Conservation (phyloP, 2,113 vertebrate genomes). For the Coregonus clupeaformis region DNA sequence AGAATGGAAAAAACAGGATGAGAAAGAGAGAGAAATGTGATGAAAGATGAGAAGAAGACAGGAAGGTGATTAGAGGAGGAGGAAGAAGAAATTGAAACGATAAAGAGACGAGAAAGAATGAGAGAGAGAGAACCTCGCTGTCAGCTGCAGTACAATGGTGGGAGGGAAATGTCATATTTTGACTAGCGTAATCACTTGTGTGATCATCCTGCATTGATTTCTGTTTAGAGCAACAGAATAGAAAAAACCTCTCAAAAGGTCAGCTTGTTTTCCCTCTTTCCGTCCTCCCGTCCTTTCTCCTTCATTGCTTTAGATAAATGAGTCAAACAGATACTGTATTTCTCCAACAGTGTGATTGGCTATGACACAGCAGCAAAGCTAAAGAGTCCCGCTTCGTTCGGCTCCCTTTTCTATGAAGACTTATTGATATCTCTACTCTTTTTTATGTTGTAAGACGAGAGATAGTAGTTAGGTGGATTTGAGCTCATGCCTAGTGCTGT, state of each 20-base stretch:
- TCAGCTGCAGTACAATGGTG: constrained; percentile 7
- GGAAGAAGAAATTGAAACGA: no score
- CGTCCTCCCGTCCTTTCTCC: background rate
- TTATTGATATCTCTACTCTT: no score
- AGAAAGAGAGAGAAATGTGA: no score
- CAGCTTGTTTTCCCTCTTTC: constrained; percentile 1
- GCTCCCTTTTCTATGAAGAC: background rate
- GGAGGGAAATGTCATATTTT: constrained; percentile 16
- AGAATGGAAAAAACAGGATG: no score
- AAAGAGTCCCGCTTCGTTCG: background rate
- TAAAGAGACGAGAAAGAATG: background rate
- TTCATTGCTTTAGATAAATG: background rate
- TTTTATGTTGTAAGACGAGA: no score
- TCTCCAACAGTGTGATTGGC: background rate
- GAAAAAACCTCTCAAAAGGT: background rate
- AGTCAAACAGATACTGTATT: background rate
- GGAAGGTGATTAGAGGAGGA: no score
- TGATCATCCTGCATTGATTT: constrained; percentile 5
- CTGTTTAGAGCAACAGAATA: background rate
- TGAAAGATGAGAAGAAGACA: no score
- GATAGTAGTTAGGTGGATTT: no score
- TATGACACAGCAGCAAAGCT: background rate
- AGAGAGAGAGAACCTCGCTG: background rate
- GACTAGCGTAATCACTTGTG: constrained; percentile 13
- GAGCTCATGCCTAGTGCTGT: no score